A percentile compares a stretch with the other conserved stretches of the same genome.
phyloP scores from a whole-genome alignment of 2,888 invertebrate genomes.

The Rhingia campestris region DNA sequence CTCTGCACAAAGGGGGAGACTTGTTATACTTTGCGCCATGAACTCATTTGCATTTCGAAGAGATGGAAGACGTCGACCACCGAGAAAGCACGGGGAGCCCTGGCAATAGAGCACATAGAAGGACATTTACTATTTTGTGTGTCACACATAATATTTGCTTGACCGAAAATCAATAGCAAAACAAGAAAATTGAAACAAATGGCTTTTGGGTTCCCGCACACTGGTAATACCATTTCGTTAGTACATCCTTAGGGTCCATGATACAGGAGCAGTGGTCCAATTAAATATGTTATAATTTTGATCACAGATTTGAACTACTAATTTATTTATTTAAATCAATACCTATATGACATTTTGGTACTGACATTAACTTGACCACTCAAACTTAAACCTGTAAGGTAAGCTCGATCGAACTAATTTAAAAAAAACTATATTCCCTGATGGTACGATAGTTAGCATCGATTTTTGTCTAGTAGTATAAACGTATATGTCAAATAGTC shows the following conservation, averaged over 20 bases:
- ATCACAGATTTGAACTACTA: too few relatives aligned
- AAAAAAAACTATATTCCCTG: too few relatives aligned
- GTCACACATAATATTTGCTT: slow-evolving; percentile 18
- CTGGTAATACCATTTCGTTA: slow-evolving; percentile 47
- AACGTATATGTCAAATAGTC: too few relatives aligned
- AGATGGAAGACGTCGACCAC: slow-evolving; percentile 15
- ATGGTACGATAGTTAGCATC: too few relatives aligned
- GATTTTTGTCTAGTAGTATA: too few relatives aligned
- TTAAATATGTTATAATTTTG: background rate
- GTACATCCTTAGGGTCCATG: slow-evolving; percentile 17
- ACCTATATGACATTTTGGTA: too few relatives aligned
- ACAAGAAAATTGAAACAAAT: slow-evolving; percentile 55
- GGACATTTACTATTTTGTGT: slow-evolving; percentile 23
- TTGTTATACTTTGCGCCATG: slow-evolving; percentile 22
- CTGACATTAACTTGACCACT: too few relatives aligned
- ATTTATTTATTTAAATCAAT: too few relatives aligned
- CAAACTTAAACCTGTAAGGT: too few relatives aligned
- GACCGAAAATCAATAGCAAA: slow-evolving; percentile 60
- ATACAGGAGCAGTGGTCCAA: slow-evolving; percentile 37
- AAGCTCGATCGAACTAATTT: too few relatives aligned
- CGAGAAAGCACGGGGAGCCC: background rate
- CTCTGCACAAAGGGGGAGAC: slow-evolving; percentile 5
- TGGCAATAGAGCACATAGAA: slow-evolving; percentile 2
- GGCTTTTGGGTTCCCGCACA: slow-evolving; percentile 48
- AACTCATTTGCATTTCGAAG: slow-evolving; percentile 65